A percentile compares a stretch with the other conserved stretches of the same genome.
Conservation (phyloP, 2,797 vertebrate species). For the Tarsius wallacei region DNA sequence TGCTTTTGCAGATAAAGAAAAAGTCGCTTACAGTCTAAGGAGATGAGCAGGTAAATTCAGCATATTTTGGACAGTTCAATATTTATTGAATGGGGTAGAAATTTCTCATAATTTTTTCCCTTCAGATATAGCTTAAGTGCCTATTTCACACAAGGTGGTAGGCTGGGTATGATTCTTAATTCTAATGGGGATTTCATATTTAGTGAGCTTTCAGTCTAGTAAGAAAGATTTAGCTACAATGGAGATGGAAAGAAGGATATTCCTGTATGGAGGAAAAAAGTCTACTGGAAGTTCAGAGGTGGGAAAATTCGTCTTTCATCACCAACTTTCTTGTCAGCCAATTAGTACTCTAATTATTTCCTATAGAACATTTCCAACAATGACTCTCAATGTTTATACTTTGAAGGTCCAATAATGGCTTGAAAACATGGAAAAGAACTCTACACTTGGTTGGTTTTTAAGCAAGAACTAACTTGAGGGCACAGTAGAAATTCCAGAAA, state of each 20-base stretch:
- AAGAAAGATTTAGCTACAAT: not conserved
- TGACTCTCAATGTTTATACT: not conserved
- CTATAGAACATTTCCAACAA: not conserved
- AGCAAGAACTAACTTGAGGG: not conserved
- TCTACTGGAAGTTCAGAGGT: not conserved
- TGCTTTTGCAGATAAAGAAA: slow-evolving; percentile 70
- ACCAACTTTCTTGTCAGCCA: not conserved
- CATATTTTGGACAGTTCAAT: slow-evolving; percentile 56
- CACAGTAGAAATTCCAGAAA: not conserved
- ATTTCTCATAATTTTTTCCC: slow-evolving; percentile 24
- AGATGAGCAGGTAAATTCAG: slow-evolving; percentile 62
- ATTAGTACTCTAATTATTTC: not conserved
- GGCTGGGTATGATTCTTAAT: not conserved
- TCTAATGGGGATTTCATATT: slow-evolving; percentile 43
- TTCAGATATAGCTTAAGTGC: not conserved
- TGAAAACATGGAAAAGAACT: slow-evolving; percentile 3
- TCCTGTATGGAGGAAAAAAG: not conserved
- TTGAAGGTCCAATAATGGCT: not conserved
- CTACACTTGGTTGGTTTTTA: not conserved
- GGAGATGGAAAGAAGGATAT: not conserved
- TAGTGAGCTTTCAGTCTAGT: not conserved
- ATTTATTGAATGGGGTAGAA: slow-evolving; percentile 69
- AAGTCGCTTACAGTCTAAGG: slow-evolving; percentile 49
- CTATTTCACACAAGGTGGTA: not conserved
- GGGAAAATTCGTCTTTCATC: not conserved